phyloP scores from a whole-genome alignment of 2,113 vertebrate genomes.

The Hoplias malabaricus region DNA sequence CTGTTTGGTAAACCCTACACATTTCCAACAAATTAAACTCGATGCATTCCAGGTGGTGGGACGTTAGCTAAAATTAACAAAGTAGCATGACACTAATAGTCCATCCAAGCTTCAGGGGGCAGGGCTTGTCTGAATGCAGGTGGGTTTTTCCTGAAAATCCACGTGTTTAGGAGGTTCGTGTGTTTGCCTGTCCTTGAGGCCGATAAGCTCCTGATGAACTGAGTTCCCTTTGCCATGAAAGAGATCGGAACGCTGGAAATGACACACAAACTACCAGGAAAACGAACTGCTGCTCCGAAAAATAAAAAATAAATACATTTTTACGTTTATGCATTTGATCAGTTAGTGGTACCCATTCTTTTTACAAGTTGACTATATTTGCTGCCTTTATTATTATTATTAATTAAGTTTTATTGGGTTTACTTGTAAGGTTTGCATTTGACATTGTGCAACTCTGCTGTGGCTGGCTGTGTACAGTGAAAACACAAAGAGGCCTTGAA shows the following conservation, averaged over 20 bases:
- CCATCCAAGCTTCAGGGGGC: not conserved
- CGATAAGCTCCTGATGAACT: conserved; percentile 78
- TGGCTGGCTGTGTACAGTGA: not conserved
- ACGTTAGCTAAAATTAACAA: not conserved
- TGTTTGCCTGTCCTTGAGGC: conserved; percentile 81
- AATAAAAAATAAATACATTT: not conserved
- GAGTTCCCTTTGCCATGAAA: conserved; percentile 71
- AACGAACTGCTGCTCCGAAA: not conserved
- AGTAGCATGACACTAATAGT: not conserved
- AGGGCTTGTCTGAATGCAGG: not conserved
- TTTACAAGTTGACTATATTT: too few species aligned
- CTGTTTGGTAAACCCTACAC: too few species aligned
- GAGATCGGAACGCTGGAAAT: not conserved
- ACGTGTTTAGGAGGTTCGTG: conserved; percentile 43
- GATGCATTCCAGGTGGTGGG: too few species aligned
- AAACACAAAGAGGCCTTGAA: conserved; percentile 4
- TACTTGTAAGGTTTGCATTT: not conserved
- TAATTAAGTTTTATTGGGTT: too few species aligned
- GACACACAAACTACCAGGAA: not conserved
- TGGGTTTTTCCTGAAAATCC: not conserved
- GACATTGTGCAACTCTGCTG: not conserved
- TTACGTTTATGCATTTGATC: not conserved
- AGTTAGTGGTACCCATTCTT: too few species aligned
- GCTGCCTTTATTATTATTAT: too few species aligned
- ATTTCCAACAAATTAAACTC: too few species aligned